Evolutionary conservation across 2,113 vertebrate species (phyloP).

Genomic region (Callionymus lyra): DNA sequence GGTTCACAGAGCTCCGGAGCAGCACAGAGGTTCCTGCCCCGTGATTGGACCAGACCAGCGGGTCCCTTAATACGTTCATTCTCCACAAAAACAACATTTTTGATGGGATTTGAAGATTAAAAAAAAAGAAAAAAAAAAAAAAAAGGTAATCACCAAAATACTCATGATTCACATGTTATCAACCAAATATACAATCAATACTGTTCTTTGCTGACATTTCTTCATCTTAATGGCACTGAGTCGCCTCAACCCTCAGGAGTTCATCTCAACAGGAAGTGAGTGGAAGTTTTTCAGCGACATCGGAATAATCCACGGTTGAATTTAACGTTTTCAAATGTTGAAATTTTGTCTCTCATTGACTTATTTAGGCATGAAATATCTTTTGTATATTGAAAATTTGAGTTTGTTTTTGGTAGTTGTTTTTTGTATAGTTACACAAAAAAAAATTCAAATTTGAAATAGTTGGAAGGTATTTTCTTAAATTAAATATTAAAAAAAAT

Average conservation of each 20-base stretch:
- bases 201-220: constrained; percentile 23
- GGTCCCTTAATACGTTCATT: constrained; percentile 53
- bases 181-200: constrained; percentile 15
- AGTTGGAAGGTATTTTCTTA: too few relatives aligned
- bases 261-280: constrained; percentile 1
- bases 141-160: constrained; percentile 50
- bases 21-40: constrained; percentile 61
- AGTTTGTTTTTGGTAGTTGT: too few relatives aligned
- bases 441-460: too few relatives aligned
- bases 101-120: too few relatives aligned
- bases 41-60: constrained; percentile 66
- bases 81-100: background rate
- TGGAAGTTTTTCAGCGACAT: background rate
- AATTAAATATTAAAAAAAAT: too few relatives aligned
- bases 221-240: constrained; percentile 25
- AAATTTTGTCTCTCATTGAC: too few relatives aligned
- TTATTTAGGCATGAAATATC: too few relatives aligned
- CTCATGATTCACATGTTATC: constrained; percentile 20
- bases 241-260: constrained; percentile 11
- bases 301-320: background rate
- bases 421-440: too few relatives aligned
- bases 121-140: constrained; percentile 3
- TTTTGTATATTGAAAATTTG: too few relatives aligned
- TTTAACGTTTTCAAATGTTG: background rate
- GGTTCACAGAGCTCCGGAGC: constrained; percentile 35